A percentile compares a stretch with the other conserved stretches of the same genome.
These are phyloP conservation scores for Alligator sinensis DNA, from an alignment of 2,113 vertebrate species.

Conservation along the genomic window DNA sequence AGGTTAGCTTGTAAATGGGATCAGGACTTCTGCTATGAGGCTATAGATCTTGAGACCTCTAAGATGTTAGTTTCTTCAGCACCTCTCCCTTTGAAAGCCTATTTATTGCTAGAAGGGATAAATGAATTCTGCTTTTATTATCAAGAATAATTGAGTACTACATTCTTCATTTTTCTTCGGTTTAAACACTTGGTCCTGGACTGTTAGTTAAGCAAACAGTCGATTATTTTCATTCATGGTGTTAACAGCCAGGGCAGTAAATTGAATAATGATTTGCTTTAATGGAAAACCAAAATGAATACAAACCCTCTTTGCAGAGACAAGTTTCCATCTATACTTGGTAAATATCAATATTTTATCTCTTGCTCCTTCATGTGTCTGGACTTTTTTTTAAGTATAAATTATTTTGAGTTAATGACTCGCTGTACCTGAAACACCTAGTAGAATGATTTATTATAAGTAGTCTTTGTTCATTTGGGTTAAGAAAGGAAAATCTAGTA, in stretches of 20 bases:
- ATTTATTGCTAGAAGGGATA: not conserved
- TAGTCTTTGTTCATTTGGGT: not conserved
- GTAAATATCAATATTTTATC: not conserved
- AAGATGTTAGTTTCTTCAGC: not conserved
- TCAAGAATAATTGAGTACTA: not conserved
- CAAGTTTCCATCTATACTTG: not conserved
- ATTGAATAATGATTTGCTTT: conserved; percentile 25
- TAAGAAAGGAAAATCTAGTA: not conserved
- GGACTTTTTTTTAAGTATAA: not conserved
- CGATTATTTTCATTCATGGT: not conserved
- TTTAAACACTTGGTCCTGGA: not conserved
- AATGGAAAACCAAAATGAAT: not conserved
- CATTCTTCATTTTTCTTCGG: not conserved
- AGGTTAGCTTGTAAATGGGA: not conserved
- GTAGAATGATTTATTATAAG: not conserved
- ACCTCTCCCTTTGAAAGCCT: not conserved
- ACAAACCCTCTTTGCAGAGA: not conserved
- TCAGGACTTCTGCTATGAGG: not conserved
- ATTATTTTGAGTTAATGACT: conserved; percentile 12
- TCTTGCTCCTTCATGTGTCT: not conserved
- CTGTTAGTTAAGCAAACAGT: conserved; percentile 13
- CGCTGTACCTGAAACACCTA: not conserved
- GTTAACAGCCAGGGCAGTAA: not conserved
- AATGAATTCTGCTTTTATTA: not conserved
- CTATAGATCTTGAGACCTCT: not conserved